Conservation (phyloP, 1,140 invertebrate species). For the Zaprionus davidi region DNA sequence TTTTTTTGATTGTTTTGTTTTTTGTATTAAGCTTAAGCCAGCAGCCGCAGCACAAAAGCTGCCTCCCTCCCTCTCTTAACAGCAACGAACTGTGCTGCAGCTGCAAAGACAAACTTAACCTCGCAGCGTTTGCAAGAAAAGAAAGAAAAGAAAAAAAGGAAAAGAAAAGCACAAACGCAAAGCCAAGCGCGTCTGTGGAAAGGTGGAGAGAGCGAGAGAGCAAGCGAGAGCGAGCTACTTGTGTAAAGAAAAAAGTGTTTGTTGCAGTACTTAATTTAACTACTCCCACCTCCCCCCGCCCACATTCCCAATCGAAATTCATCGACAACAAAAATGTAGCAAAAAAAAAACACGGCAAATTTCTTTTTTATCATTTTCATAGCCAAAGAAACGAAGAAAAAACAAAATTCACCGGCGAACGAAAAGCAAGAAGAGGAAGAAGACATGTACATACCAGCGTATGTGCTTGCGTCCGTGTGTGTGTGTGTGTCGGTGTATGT, state of each 20-base stretch:
- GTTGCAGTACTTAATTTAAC: conserved; percentile 42
- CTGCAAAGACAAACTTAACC: conserved; percentile 76
- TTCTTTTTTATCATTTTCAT: conserved; percentile 1
- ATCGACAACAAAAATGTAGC: conserved; percentile 12
- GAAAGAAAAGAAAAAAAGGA: conserved; percentile 23
- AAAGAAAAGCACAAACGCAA: conserved; percentile 44
- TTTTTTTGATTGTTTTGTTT: conserved; percentile 52
- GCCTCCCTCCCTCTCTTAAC: conserved; percentile 32
- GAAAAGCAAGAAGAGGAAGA: conserved; percentile 22
- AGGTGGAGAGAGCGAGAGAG: conserved; percentile 49
- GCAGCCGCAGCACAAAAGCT: conserved; percentile 10
- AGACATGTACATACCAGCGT: conserved; percentile 14
- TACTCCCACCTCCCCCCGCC: conserved; percentile 29
- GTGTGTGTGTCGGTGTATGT: conserved; percentile 13
- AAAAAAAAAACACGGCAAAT: conserved; percentile 14
- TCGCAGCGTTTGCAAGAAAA: conserved; percentile 71
- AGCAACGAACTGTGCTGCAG: conserved; percentile 39
- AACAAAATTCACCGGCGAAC: conserved; percentile 39
- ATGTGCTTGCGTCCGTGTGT: conserved; percentile 5
- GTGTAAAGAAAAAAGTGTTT: conserved; percentile 61
- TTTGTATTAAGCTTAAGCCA: conserved; percentile 25
- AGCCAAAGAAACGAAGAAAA: conserved; percentile 15
- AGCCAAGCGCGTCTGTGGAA: conserved; percentile 34
- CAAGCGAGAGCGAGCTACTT: conserved; percentile 39
- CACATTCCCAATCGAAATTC: conserved; percentile 8